A percentile compares a stretch with the other conserved stretches of the same genome.
phyloP scores from a whole-genome alignment of 2,888 invertebrate genomes.

The Cephus pygmeus region DNA sequence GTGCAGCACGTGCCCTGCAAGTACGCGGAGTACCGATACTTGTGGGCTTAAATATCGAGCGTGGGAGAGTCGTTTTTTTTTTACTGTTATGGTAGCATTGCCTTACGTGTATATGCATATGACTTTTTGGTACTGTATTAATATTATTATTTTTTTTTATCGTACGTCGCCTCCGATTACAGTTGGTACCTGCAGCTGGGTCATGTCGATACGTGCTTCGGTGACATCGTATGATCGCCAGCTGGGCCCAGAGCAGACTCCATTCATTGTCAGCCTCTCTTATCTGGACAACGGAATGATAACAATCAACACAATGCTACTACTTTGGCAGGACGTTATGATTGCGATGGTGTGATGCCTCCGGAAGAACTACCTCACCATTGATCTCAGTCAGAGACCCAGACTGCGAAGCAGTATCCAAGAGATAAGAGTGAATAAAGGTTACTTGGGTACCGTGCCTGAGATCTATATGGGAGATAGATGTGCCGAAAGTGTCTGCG shows the following conservation, averaged over 20 bases:
- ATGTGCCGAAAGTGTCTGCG: background rate
- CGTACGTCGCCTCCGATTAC: background rate
- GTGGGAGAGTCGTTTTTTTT: background rate
- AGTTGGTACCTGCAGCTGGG: background rate
- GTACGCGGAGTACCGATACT: background rate
- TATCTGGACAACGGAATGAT: slow-evolving; percentile 36
- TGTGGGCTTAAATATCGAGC: background rate
- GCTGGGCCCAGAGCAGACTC: background rate
- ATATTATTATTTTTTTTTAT: background rate
- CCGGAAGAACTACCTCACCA: background rate
- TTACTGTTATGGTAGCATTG: background rate
- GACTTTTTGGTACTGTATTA: background rate
- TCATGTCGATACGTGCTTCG: background rate
- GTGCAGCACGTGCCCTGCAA: slow-evolving; percentile 22
- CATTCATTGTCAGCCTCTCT: background rate
- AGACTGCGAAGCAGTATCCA: background rate
- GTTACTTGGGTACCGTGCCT: background rate
- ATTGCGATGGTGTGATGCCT: background rate
- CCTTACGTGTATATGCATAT: background rate
- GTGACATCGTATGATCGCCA: background rate
- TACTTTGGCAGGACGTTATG: background rate
- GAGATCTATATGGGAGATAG: background rate
- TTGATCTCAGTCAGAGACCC: background rate
- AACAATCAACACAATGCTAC: slow-evolving; percentile 38
- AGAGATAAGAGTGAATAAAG: background rate